phyloP scores from a whole-genome alignment of 2,888 invertebrate genomes.

The Monochamus alternatus region DNA sequence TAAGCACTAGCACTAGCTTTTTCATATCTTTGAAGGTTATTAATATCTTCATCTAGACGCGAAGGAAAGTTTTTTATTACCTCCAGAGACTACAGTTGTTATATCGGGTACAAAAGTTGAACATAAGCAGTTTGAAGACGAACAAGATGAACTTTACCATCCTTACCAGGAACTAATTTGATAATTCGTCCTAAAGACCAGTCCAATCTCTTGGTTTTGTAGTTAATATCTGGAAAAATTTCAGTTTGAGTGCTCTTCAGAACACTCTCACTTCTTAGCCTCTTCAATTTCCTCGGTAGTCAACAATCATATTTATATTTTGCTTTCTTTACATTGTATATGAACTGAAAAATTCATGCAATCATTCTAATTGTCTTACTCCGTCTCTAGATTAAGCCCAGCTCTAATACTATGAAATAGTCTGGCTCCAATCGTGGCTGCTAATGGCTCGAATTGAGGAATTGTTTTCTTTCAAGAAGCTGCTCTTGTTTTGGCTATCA shows the following conservation, averaged over 20 bases:
- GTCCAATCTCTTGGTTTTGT: too few species aligned
- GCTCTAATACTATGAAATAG: slow-evolving; percentile 40
- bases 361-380: slow-evolving; percentile 42
- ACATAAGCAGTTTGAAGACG: background rate
- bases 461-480: slow-evolving; percentile 42
- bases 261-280: slow-evolving; percentile 41
- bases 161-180: too few species aligned
- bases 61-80: background rate
- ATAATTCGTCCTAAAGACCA: too few species aligned
- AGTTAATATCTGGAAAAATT: slow-evolving; percentile 15
- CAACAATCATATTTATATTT: slow-evolving; percentile 18
- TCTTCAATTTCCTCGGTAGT: slow-evolving; percentile 28
- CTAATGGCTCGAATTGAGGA: slow-evolving; percentile 44
- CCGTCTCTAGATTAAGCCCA: slow-evolving; percentile 34
- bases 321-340: slow-evolving; percentile 31
- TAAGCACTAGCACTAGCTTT: background rate
- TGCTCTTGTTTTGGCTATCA: slow-evolving; percentile 38
- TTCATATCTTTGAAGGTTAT: background rate
- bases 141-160: background rate
- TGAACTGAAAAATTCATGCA: slow-evolving; percentile 44
- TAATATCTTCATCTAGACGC: background rate
- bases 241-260: slow-evolving; percentile 40
- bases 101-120: background rate
- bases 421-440: slow-evolving; percentile 45
- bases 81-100: background rate